Evolutionary conservation across 2,888 invertebrate genomes (phyloP), one percentile per base, ranked within the genome.

Genomic region (Zhuqinia jingwanae): DNA sequence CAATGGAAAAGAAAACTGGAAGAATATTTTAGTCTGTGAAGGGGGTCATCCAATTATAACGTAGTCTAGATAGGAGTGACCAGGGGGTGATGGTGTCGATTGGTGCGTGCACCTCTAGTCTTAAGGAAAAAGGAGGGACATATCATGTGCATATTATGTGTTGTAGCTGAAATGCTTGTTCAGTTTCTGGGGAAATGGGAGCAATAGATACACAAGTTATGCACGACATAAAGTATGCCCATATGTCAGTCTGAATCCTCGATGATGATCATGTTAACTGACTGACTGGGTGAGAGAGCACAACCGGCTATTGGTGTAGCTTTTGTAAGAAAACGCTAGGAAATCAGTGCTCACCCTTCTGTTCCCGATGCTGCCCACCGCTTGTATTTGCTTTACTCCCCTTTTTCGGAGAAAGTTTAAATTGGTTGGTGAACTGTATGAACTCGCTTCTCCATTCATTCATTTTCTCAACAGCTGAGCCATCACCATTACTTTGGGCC

Each of bases 321-420:
- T n/a, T 10, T 56, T n/a, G 25, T 17, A 65, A 65, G 65, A 45
- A 76, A 58, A 53, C 27, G 53, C 42, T 53, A 20, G 11, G 75
- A 60, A 82, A 82, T 82, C 82, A 82, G 82, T 73, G 82, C 30
- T 81, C 27, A n/a, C n/a, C n/a, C n/a, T n/a, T n/a, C n/a, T n/a
- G n/a, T n/a, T n/a, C n/a, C n/a, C n/a, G n/a, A n/a, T n/a, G n/a
- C n/a, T n/a, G n/a, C n/a, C n/a, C n/a, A n/a, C n/a, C n/a, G n/a
- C n/a, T n/a, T n/a, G n/a, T n/a, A n/a, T n/a, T n/a, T n/a, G n/a
- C n/a, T n/a, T n/a, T n/a, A n/a, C n/a, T n/a, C n/a, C n/a, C n/a
- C 70, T 17, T 56, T 30, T 63, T 8, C 15, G 6, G 36, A 50
- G n/a, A 53, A 76, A 56, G 45, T 47, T 45, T 22, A 25, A 36